phyloP scores from a whole-genome alignment of 2,888 invertebrate species.

The Melanophora roralis region DNA sequence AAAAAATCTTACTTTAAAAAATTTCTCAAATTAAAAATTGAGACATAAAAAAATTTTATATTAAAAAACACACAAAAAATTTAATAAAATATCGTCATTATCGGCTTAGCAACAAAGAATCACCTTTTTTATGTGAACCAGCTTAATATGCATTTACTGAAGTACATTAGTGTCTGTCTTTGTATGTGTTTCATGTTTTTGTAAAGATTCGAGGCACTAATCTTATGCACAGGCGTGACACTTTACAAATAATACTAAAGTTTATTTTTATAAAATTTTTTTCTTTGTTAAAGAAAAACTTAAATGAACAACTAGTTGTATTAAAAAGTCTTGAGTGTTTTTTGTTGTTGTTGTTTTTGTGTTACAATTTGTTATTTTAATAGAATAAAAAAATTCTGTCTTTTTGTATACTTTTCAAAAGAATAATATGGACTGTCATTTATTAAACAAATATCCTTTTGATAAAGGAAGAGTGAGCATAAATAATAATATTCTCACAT shows the following conservation, averaged over 20 bases:
- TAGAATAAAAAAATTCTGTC: not conserved
- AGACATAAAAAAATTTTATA: too few relatives aligned
- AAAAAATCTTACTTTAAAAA: too few relatives aligned
- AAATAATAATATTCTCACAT: not conserved
- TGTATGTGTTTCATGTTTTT: constrained; percentile 34
- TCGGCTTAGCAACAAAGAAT: too few relatives aligned
- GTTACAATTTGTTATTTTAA: not conserved
- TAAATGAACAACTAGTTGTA: constrained; percentile 15
- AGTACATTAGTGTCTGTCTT: not conserved
- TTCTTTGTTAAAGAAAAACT: not conserved
- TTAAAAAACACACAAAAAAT: too few relatives aligned
- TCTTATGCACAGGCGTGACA: constrained; percentile 61
- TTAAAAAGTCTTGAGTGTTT: constrained; percentile 22
- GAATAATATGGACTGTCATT: not conserved
- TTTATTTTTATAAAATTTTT: constrained; percentile 30
- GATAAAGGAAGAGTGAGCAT: not conserved
- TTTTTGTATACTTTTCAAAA: not conserved
- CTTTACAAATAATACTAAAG: constrained; percentile 58
- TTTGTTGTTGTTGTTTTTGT: constrained; percentile 16
- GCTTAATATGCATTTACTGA: not conserved
- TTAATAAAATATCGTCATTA: too few relatives aligned
- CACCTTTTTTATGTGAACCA: too few relatives aligned
- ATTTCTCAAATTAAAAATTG: too few relatives aligned
- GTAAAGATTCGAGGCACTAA: constrained; percentile 49
- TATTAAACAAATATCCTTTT: not conserved